phyloP scores from a whole-genome alignment of 2,888 invertebrate genomes.

The Orthosia incerta region DNA sequence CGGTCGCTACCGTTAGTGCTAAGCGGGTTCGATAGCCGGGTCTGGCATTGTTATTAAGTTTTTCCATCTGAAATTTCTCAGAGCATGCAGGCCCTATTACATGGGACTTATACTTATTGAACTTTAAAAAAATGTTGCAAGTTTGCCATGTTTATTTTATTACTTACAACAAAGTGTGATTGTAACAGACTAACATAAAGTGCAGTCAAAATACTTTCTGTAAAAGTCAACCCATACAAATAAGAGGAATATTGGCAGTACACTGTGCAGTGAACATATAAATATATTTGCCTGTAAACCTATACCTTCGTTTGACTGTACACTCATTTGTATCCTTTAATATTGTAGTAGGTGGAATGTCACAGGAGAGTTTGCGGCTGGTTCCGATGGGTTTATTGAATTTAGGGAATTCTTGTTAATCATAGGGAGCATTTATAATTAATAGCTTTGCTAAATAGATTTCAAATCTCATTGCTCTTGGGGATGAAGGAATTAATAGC shows the following conservation, averaged over 20 bases:
- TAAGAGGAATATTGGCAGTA: neutral
- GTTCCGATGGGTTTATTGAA: slow-evolving; percentile 54
- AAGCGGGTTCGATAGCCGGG: neutral
- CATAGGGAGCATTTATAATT: slow-evolving; percentile 50
- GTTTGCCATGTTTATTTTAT: neutral
- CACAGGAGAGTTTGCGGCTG: slow-evolving; percentile 53
- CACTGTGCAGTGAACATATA: neutral
- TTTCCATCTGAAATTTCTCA: neutral
- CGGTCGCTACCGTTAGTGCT: neutral
- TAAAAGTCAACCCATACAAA: neutral
- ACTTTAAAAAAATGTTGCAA: neutral
- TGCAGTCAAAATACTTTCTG: too few species aligned
- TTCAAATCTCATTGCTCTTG: slow-evolving; percentile 30
- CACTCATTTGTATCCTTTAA: slow-evolving; percentile 64
- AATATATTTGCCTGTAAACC: neutral
- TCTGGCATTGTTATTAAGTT: neutral
- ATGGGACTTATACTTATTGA: neutral
- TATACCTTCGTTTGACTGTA: slow-evolving; percentile 27
- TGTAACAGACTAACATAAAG: too few species aligned
- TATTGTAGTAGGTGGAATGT: slow-evolving; percentile 64
- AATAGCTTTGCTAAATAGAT: slow-evolving; percentile 51
- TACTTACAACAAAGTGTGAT: too few species aligned
- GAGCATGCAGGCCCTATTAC: neutral
- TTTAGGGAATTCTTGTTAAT: slow-evolving; percentile 59
- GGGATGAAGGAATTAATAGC: slow-evolving; percentile 7